Conservation (phyloP, 2,888 invertebrate genomes). For the Diaphora mendica region DNA sequence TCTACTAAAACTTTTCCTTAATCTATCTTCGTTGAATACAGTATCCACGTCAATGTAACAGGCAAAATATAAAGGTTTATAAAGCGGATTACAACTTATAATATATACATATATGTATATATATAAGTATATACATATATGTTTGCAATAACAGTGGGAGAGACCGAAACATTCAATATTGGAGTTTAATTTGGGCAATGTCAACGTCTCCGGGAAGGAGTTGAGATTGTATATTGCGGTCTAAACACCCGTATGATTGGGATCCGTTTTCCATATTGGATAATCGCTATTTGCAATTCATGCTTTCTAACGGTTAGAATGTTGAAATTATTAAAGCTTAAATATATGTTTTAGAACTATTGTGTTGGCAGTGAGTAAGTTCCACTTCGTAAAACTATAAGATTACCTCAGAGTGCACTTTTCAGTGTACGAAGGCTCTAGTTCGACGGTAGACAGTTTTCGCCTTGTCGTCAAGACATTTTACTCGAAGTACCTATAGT, state of each 20-base stretch:
- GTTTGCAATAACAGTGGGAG: conserved; percentile 49
- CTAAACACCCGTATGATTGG: conserved; percentile 73
- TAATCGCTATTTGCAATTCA: conserved; percentile 74
- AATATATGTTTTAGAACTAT: conserved; percentile 11
- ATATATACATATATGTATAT: background rate
- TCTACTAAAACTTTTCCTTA: background rate
- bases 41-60: background rate
- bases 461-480: conserved; percentile 38
- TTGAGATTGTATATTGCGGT: conserved; percentile 61
- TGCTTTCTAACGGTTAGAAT: conserved; percentile 52
- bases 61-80: background rate
- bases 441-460: conserved; percentile 40
- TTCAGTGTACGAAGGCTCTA: conserved; percentile 43
- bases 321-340: conserved; percentile 26
- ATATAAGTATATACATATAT: background rate
- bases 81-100: background rate
- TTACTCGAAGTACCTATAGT: conserved; percentile 32
- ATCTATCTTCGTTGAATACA: background rate
- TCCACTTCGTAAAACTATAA: conserved; percentile 30
- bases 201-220: conserved; percentile 60
- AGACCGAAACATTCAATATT: conserved; percentile 63
- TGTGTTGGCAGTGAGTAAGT: conserved; percentile 20
- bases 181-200: conserved; percentile 69
- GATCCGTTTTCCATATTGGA: conserved; percentile 60
- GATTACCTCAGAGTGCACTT: conserved; percentile 51